Conservation (phyloP, 1,140 invertebrate genomes). For the Forficula auricularia region DNA sequence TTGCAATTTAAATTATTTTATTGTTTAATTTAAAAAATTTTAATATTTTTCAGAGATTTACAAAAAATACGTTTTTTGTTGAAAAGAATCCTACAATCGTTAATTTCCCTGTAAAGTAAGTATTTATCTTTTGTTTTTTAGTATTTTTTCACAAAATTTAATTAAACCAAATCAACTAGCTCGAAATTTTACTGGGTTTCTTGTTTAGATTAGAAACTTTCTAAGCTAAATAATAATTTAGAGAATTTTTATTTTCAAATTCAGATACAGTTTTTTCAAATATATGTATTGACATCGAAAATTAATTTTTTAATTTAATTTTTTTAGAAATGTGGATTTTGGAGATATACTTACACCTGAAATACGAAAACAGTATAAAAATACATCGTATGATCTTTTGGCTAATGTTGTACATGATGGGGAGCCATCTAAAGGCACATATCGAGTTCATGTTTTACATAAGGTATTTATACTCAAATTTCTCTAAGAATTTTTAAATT, state of each 20-base stretch:
- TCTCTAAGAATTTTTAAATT: background rate
- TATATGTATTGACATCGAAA: conserved; percentile 6
- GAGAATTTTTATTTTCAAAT: conserved; percentile 10
- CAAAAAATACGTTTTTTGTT: conserved; percentile 95
- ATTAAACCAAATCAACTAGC: too few species aligned
- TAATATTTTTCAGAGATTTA: conserved; percentile 58
- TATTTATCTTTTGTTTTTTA: conserved; percentile 16
- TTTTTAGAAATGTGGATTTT: conserved; percentile 83
- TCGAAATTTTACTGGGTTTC: too few species aligned
- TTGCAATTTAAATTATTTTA: background rate
- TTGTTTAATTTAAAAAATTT: conserved; percentile 3
- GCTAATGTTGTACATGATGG: conserved; percentile 98
- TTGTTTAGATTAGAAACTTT: too few species aligned
- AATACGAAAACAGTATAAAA: conserved; percentile 56
- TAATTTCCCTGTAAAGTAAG: conserved; percentile 96
- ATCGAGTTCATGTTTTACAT: conserved; percentile 89
- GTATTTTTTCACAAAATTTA: conserved; percentile 7
- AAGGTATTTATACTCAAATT: conserved; percentile 34
- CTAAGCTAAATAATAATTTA: too few species aligned
- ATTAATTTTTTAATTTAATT: conserved; percentile 6
- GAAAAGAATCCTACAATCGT: conserved; percentile 99
- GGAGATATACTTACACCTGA: conserved; percentile 83
- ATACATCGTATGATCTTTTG: conserved; percentile 85
- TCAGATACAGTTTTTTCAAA: too few species aligned
- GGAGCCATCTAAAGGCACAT: conserved; percentile 82